phyloP scores from a whole-genome alignment of 2,888 invertebrate species.

The Trichopria drosophilae region DNA sequence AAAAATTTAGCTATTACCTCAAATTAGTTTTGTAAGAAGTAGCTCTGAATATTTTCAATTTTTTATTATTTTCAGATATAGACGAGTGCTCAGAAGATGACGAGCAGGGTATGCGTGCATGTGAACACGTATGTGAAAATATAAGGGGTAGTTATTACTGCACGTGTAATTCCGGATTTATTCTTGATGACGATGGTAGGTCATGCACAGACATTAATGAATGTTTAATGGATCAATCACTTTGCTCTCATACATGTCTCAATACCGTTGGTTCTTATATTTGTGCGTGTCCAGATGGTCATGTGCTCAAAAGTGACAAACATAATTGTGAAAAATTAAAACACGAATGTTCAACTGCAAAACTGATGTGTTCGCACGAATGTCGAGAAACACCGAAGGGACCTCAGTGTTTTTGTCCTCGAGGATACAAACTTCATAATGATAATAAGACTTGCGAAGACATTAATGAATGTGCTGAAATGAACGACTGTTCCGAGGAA shows the following conservation, averaged over 20 bases:
- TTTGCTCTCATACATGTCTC: slow-evolving; percentile 48
- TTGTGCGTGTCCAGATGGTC: slow-evolving; percentile 61
- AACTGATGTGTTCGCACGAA: slow-evolving; percentile 40
- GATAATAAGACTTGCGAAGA: slow-evolving; percentile 52
- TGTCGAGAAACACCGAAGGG: slow-evolving; percentile 48
- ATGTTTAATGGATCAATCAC: slow-evolving; percentile 40
- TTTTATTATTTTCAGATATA: slow-evolving; percentile 58
- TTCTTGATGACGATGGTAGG: slow-evolving; percentile 56
- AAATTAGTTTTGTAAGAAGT: too few relatives aligned
- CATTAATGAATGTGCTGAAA: slow-evolving; percentile 52
- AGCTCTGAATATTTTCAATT: neutral
- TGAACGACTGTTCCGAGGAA: slow-evolving; percentile 58
- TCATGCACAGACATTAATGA: slow-evolving; percentile 53
- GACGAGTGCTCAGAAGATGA: slow-evolving; percentile 62
- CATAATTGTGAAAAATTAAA: slow-evolving; percentile 38
- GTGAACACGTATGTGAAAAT: slow-evolving; percentile 64
- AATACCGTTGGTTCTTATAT: slow-evolving; percentile 48
- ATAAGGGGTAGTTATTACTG: slow-evolving; percentile 63
- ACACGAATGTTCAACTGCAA: slow-evolving; percentile 40
- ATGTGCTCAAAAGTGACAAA: slow-evolving; percentile 41
- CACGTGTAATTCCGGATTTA: slow-evolving; percentile 61
- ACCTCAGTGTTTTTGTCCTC: slow-evolving; percentile 62
- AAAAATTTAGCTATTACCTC: neutral
- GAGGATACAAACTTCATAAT: slow-evolving; percentile 57
- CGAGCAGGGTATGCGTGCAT: slow-evolving; percentile 60